Conservation (phyloP, 2,113 vertebrate genomes). For the Eublepharis macularius region DNA sequence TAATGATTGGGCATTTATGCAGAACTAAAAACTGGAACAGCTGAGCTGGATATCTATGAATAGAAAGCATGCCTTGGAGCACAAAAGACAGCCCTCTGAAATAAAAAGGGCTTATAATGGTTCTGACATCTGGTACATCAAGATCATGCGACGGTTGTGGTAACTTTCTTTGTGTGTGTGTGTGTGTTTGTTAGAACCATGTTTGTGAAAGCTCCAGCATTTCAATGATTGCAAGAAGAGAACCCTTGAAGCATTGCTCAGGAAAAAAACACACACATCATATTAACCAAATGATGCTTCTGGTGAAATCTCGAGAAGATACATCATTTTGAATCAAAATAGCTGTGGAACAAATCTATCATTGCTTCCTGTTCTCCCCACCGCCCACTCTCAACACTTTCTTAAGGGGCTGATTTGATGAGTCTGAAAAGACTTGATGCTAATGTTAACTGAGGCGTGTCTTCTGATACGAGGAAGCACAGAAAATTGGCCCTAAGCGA, state of each 20-base stretch:
- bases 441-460: slow-evolving; percentile 42
- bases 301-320: slow-evolving; percentile 45
- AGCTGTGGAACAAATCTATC: background rate
- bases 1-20: slow-evolving; percentile 79
- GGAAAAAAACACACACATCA: background rate
- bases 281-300: slow-evolving; percentile 35
- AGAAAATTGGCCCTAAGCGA: slow-evolving; percentile 35
- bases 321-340: slow-evolving; percentile 22
- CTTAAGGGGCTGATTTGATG: slow-evolving; percentile 33
- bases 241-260: slow-evolving; percentile 12
- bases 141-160: slow-evolving; percentile 64
- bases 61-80: slow-evolving; percentile 73
- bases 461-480: slow-evolving; percentile 15
- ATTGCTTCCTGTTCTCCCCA: background rate
- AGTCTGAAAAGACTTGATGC: slow-evolving; percentile 34
- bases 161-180: slow-evolving; percentile 61
- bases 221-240: slow-evolving; percentile 50
- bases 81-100: slow-evolving; percentile 71
- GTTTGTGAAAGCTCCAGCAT: slow-evolving; percentile 54
- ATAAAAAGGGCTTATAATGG: slow-evolving; percentile 66
- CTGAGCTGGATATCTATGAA: slow-evolving; percentile 77
- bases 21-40: slow-evolving; percentile 80
- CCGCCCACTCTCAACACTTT: slow-evolving; percentile 28
- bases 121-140: slow-evolving; percentile 77
- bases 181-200: slow-evolving; percentile 64